Conservation (phyloP, 2,888 invertebrate species). For the Augiades crinisus region DNA sequence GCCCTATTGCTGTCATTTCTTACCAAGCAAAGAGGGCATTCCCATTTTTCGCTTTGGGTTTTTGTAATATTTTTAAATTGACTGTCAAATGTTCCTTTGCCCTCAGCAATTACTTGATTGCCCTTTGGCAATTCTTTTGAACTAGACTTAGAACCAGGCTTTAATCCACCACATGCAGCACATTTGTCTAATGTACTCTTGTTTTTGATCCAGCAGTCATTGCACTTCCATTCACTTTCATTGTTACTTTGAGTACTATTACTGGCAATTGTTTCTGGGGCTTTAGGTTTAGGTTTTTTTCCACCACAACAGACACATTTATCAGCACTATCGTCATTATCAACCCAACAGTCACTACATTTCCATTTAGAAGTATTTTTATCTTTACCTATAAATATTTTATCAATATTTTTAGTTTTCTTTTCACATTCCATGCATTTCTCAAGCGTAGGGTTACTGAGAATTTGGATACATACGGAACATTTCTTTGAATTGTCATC, state of each 20-base stretch:
- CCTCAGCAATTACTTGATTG: slow-evolving; percentile 2
- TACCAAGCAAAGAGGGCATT: slow-evolving; percentile 59
- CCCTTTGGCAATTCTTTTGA: not conserved
- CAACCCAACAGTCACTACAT: slow-evolving; percentile 52
- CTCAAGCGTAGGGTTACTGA: slow-evolving; percentile 37
- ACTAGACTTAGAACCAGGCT: slow-evolving; percentile 35
- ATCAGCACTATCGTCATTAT: slow-evolving; percentile 41
- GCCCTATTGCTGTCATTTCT: slow-evolving; percentile 49
- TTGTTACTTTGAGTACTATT: slow-evolving; percentile 21
- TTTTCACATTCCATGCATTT: slow-evolving; percentile 49
- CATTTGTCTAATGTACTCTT: slow-evolving; percentile 47
- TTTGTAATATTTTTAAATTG: slow-evolving; percentile 42
- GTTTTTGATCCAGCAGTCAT: slow-evolving; percentile 55
- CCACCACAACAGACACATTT: slow-evolving; percentile 51
- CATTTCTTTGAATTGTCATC: slow-evolving; percentile 37
- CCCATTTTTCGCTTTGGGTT: slow-evolving; percentile 55
- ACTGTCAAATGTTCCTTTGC: slow-evolving; percentile 25
- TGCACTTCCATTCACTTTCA: slow-evolving; percentile 46
- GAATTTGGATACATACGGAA: slow-evolving; percentile 42
- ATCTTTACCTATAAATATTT: slow-evolving; percentile 26
- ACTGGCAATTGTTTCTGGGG: not conserved
- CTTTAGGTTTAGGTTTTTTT: slow-evolving; percentile 36
- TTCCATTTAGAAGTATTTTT: slow-evolving; percentile 46
- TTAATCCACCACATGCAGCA: slow-evolving; percentile 48
- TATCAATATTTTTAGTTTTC: slow-evolving; percentile 30